A percentile compares a stretch with the other conserved stretches of the same genome.
phyloP scores from a whole-genome alignment of 2,113 vertebrate genomes.

The Brachypteracias leptosomus region DNA sequence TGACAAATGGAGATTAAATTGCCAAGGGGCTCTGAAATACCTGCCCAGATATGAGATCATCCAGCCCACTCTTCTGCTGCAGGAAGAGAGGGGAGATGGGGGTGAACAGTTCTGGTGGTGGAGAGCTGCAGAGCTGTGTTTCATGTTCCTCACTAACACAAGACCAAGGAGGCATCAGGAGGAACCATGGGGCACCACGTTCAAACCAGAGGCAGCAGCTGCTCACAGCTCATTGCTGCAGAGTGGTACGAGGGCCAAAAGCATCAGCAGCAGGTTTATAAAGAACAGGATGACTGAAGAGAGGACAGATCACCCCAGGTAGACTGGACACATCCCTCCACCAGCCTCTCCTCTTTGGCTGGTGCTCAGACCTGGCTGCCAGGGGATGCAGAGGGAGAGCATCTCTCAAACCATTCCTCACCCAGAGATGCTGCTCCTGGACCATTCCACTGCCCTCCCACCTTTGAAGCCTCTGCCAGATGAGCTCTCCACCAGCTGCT shows the following conservation, averaged over 20 bases:
- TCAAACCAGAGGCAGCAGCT: background rate
- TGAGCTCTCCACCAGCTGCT: background rate
- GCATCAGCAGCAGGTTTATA: background rate
- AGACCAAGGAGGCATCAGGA: background rate
- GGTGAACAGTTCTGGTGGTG: background rate
- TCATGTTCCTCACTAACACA: background rate
- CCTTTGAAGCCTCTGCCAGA: background rate
- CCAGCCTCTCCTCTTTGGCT: background rate
- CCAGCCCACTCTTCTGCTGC: background rate
- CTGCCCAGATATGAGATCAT: background rate
- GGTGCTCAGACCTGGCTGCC: background rate
- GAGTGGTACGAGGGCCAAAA: background rate
- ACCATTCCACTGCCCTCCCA: background rate
- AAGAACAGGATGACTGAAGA: background rate
- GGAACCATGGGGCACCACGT: fast-evolving
- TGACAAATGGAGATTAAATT: background rate
- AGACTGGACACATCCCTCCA: background rate
- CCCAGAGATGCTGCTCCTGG: background rate
- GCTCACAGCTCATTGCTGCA: background rate
- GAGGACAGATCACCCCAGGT: background rate
- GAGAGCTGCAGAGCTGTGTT: background rate
- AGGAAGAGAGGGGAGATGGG: background rate
- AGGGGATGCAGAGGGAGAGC: background rate
- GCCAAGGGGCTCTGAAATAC: background rate
- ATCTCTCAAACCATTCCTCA: background rate